These are phyloP conservation scores for Ophonus ardosiacus DNA, from an alignment of 2,888 invertebrate genomes.

Conservation along the genomic window DNA sequence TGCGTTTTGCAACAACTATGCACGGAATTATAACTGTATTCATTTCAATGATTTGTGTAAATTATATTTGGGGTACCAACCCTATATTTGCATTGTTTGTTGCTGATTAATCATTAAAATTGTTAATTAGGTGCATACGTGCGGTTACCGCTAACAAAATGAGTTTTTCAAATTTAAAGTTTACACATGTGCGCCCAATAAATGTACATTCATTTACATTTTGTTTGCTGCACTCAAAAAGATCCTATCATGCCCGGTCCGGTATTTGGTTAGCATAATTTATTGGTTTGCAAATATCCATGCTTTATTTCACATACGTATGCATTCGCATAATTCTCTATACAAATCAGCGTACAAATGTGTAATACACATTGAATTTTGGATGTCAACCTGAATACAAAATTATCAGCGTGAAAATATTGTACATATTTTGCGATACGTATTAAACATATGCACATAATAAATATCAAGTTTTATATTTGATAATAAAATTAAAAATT, in stretches of 20 bases:
- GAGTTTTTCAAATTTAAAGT: conserved; percentile 53
- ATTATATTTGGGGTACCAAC: conserved; percentile 29
- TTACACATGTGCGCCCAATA: conserved; percentile 25
- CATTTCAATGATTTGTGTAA: conserved; percentile 40
- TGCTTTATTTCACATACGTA: conserved; percentile 19
- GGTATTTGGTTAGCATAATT: conserved; percentile 41
- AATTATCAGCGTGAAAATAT: too few species aligned
- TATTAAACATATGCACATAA: too few species aligned
- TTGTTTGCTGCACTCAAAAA: conserved; percentile 30
- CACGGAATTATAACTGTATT: conserved; percentile 17
- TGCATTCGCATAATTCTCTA: conserved; percentile 28
- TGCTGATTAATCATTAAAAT: conserved; percentile 55
- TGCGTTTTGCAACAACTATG: not conserved
- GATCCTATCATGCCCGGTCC: conserved; percentile 17
- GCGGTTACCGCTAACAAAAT: conserved; percentile 27
- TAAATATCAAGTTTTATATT: too few species aligned
- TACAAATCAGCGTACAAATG: not conserved
- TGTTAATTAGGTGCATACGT: conserved; percentile 57
- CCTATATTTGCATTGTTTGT: conserved; percentile 50
- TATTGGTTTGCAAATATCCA: conserved; percentile 40
- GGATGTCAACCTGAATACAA: not conserved
- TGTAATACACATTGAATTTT: not conserved
- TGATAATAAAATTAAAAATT: too few species aligned
- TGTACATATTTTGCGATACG: too few species aligned
- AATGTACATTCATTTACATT: conserved; percentile 41